phyloP scores from a whole-genome alignment of 2,113 vertebrate genomes.

The Ploceus nigricollis region DNA sequence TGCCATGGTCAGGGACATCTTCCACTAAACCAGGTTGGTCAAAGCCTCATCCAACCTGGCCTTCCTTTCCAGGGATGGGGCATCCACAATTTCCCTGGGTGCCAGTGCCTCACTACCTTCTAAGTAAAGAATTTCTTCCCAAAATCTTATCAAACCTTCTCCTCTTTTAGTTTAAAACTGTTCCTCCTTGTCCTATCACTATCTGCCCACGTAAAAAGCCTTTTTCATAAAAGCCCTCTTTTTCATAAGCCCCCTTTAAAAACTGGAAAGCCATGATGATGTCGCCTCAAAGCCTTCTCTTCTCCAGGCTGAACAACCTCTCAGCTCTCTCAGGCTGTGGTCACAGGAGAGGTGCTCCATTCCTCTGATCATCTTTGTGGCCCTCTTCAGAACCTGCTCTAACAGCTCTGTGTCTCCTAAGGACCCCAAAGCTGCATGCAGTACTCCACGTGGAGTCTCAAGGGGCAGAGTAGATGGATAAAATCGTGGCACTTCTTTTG shows the following conservation, averaged over 20 bases:
- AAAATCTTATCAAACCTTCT: not conserved
- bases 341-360: not conserved
- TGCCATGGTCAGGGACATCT: not conserved
- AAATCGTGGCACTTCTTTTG: not conserved
- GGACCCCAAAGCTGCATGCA: not conserved
- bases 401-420: not conserved
- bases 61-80: not conserved
- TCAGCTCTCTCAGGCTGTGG: not conserved
- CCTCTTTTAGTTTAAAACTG: not conserved
- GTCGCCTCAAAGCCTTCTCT: not conserved
- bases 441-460: not conserved
- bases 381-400: not conserved
- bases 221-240: not conserved
- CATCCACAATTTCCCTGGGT: not conserved
- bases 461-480: not conserved
- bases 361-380: not conserved
- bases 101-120: not conserved
- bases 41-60: not conserved
- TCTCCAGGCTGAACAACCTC: not conserved
- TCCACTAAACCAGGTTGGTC: not conserved
- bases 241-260: not conserved
- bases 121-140: not conserved
- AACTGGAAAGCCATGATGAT: not conserved
- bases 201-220: accelerated
- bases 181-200: not conserved